These are phyloP conservation scores for Sisor rabdophorus DNA, from an alignment of 2,113 vertebrate species.

Conservation along the genomic window DNA sequence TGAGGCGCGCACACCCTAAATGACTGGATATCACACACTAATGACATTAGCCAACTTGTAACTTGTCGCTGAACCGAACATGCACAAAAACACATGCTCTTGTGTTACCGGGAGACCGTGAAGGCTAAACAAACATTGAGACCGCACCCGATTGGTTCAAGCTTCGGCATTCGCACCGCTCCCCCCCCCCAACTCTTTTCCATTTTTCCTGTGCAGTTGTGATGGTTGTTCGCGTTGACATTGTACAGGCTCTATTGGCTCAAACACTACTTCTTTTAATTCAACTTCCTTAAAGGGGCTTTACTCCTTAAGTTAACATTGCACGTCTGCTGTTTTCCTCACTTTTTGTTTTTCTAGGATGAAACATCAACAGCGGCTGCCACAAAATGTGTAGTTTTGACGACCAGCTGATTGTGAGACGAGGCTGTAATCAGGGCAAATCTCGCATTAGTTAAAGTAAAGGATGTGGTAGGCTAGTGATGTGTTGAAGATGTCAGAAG, in stretches of 20 bases:
- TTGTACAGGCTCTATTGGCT: background rate
- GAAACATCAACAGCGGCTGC: background rate
- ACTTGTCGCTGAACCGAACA: constrained; percentile 10
- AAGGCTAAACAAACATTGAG: background rate
- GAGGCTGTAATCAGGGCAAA: background rate
- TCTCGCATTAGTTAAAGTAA: constrained; percentile 14
- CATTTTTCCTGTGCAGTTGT: too few species aligned
- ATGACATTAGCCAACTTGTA: constrained; percentile 8
- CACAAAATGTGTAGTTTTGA: background rate
- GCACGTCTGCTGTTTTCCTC: constrained; percentile 14
- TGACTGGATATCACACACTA: constrained; percentile 2
- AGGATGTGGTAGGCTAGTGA: too few species aligned
- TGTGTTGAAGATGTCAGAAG: too few species aligned
- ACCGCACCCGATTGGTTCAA: constrained; percentile 13
- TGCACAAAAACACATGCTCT: constrained; percentile 3
- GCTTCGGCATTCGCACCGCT: background rate
- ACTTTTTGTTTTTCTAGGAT: constrained; percentile 14
- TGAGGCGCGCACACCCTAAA: background rate
- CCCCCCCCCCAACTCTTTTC: too few species aligned
- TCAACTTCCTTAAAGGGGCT: background rate
- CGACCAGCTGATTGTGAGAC: constrained; percentile 5
- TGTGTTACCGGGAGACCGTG: constrained; percentile 1
- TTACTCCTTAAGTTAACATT: background rate
- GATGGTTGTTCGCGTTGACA: background rate
- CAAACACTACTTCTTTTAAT: background rate